Conservation (phyloP, 2,797 vertebrate genomes). For the Dicrostonyx torquatus region DNA sequence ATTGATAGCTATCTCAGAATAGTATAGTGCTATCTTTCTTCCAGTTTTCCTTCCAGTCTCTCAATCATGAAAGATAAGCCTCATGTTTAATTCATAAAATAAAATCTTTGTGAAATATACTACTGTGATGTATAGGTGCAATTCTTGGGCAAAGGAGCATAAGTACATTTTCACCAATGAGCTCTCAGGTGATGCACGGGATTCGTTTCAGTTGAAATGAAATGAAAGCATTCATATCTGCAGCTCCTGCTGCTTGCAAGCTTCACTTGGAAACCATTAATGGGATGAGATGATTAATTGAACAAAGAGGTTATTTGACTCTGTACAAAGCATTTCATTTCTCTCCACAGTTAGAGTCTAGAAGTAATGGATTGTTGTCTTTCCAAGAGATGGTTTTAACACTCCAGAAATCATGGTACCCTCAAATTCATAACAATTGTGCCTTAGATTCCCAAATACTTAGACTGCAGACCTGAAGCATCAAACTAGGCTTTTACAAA, state of each 20-base stretch:
- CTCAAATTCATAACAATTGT: background rate
- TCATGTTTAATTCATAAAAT: conserved; percentile 64
- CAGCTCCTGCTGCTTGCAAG: background rate
- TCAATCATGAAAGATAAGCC: conserved; percentile 46
- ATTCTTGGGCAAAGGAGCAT: conserved; percentile 42
- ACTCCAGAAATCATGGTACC: background rate
- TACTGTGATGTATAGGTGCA: background rate
- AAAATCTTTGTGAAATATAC: conserved; percentile 53
- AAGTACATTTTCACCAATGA: conserved; percentile 58
- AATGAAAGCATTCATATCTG: conserved; percentile 52
- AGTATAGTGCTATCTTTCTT: conserved; percentile 1
- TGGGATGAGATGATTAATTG: conserved; percentile 38
- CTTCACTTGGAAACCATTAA: background rate
- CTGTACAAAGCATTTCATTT: background rate
- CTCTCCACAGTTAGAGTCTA: background rate
- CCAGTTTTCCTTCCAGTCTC: background rate
- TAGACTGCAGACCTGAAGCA: background rate
- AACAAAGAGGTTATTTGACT: background rate
- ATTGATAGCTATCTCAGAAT: background rate
- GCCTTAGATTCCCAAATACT: background rate
- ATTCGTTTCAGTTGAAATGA: conserved; percentile 72
- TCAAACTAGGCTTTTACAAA: background rate
- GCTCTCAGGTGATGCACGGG: background rate
- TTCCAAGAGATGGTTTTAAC: background rate
- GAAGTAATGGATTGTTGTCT: background rate